phyloP scores from a whole-genome alignment of 2,888 invertebrate species.

The Polydrusus cervinus region DNA sequence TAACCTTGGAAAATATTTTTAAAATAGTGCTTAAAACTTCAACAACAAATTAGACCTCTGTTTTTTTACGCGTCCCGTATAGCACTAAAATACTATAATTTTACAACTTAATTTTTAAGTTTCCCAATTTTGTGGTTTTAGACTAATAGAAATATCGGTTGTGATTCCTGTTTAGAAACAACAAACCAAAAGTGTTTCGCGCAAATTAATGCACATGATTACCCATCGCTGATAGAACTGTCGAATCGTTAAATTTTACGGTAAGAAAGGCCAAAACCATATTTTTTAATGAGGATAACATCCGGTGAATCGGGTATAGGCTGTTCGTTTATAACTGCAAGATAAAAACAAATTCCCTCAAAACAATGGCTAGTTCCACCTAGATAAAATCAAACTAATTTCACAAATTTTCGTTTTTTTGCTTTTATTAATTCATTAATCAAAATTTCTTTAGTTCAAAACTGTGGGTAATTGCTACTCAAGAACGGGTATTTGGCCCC shows the following conservation, averaged over 20 bases:
- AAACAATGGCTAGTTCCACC: too few relatives aligned
- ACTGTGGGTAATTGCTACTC: too few relatives aligned
- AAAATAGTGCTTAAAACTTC: too few relatives aligned
- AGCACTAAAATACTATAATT: neutral
- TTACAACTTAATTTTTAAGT: conserved; percentile 28
- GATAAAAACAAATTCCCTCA: neutral
- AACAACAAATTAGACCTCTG: too few relatives aligned
- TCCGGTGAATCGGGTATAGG: conserved; percentile 55
- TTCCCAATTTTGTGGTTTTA: conserved; percentile 25
- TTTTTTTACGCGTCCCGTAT: neutral
- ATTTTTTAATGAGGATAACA: conserved; percentile 60
- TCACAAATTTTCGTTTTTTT: too few relatives aligned
- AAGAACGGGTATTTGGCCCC: too few relatives aligned
- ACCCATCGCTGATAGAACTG: conserved; percentile 43
- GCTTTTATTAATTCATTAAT: too few relatives aligned
- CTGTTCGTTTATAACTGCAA: neutral
- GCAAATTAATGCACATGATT: conserved; percentile 37
- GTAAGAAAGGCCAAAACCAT: conserved; percentile 48
- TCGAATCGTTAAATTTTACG: conserved; percentile 44
- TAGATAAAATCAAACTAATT: too few relatives aligned
- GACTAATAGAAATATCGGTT: conserved; percentile 26
- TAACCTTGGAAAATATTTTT: too few relatives aligned
- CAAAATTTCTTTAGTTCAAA: too few relatives aligned
- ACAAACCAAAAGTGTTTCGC: conserved; percentile 19
- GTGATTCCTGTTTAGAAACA: conserved; percentile 30